Base-by-base conservation (phyloP, 53 echinoderm and acorn worm species). In the Apostichopus leukothele region DNA sequence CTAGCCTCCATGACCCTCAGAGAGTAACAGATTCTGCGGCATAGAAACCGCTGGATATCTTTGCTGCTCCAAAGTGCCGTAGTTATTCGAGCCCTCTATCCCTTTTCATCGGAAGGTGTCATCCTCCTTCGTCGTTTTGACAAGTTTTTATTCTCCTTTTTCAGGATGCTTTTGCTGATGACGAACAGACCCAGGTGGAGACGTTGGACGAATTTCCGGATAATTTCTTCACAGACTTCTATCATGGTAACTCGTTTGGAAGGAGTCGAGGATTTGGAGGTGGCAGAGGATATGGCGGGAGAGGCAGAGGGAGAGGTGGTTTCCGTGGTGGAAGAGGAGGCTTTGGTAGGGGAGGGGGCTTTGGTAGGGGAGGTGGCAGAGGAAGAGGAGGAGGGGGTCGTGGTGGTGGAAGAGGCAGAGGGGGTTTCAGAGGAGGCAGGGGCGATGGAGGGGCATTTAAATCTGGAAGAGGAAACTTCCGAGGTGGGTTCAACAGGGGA, bases 311-410 rank as follows among this genome's bases (percentile, higher is more conserved):
- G 25, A 73, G 89, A 20, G 90, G 90, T 1, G 71, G 71, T 10
- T 77, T 66, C 51, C 51, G 12, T 52, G 88, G 91, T 23, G 88
- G 91, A 2, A 27, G 90, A 86, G 90, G 11, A 54, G 90, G 12
- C 12, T 83, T 88, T 23, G 88, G 91, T 4, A 27, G 90, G 22
- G 20, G 71, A 71, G 71, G 71, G 0, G 71, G 71, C 4, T 71
- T 71, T 71, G 71, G 71, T 16, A 71, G 71, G 5, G 53, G 88
- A 75, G 74, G 88, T 5, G 9, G 75, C 1, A 39, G 53, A 71
- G 88, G 53, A 12, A 53, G 88, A 50, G 11, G 53, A 5, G 55
- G 75, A 21, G 20, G 88, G 22, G 74, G 75, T 4, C 4, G 25
- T 5, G 87, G 73, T 6, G 87, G 86, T 39, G 74, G 87, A 0